Evolutionary conservation across 1,140 invertebrate species (phyloP), one percentile per base, ranked within the genome.

Genomic region (Eurosta solidaginis): DNA sequence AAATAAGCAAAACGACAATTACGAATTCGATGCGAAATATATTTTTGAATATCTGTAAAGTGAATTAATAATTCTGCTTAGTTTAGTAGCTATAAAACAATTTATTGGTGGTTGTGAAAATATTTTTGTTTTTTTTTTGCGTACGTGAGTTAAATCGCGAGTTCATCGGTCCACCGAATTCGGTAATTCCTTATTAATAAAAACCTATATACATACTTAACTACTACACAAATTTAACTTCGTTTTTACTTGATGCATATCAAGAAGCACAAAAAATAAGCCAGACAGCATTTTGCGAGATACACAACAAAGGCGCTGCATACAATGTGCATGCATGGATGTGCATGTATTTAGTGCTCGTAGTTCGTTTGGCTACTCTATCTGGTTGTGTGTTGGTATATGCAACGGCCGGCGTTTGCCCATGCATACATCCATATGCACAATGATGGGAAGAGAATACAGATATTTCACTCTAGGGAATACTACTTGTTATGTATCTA

Each of bases 221-320:
- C n/a, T 40, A 47, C 45, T n/a, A n/a, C n/a, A n/a, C n/a, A n/a
- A 47, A 68, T 40, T 68, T 68, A 40, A 68, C 59, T 68, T 40
- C 59, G 59, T 68, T 68, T n/a, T n/a, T 68, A 22, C 17, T 20
- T 68, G 59, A 68, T 68, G 59, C 59, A 42, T 36, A 42, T 68
- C 59, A 68, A n/a, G n/a, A n/a, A n/a, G 33, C 59, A 68, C 59
- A 40, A 40, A 52, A 63, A 68, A n/a, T n/a, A n/a, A 29, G 17
- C 59, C 59, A 68, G 59, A 68, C 59, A 42, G 59, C 59, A 27
- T 68, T 68, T 68, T 40, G 33, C 59, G 36, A 68, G 59, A 68
- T 68, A 68, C 59, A 68, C 33, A n/a, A n/a, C n/a, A 68, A 68
- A 68, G 33, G 17, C 59, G 59, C 27, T 68, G 59, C 33, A 68